Evolutionary conservation across 2,888 invertebrate genomes (phyloP), one percentile per base, ranked within the genome.

Genomic region (Abrostola triplasia): DNA sequence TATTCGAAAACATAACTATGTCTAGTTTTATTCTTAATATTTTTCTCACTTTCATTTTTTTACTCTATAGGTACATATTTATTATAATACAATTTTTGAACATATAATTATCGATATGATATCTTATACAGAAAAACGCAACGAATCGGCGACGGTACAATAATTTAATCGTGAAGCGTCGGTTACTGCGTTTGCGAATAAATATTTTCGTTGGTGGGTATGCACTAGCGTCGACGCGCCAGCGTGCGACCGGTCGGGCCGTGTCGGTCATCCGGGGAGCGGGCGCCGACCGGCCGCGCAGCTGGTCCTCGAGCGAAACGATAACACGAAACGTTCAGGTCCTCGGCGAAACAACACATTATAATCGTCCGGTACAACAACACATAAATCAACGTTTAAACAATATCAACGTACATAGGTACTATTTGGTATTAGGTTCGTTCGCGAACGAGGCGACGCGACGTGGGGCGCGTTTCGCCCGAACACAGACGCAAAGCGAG

Each of bases 81-180:
- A 91, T 88, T 92, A 92, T 93, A 91, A 92, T 93, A 94, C 93
- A 94, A 87, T 88, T 92, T 92, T 93, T 92, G 93, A 94, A 93
- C 94, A 93, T 94, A 93, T 92, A 93, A 89, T 92, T 92, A 93
- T 92, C 94, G 94, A 94, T 93, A 94, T 94, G 94, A 93, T 90
- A 92, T 90, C 89, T 91, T 91, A 93, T 89, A 94, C 92, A 93
- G 91, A 92, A 91, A 90, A 86, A 92, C 92, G 93, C 93, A 93
- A 93, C 91, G 92, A 90, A 92, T 90, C 86, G 85, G 90, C 92
- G 90, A 90, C 90, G 90, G 90, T 90, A 92, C 91, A 92, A 88
- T 90, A 91, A 91, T 86, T 89, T 83, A 90, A 87, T 88, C 84
- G 88, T 87, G 90, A 93, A 93, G 94, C 93, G 88, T 92, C 90